Evolutionary conservation across 2,888 invertebrate genomes (phyloP).

Genomic region (Eristalis intricaria): DNA sequence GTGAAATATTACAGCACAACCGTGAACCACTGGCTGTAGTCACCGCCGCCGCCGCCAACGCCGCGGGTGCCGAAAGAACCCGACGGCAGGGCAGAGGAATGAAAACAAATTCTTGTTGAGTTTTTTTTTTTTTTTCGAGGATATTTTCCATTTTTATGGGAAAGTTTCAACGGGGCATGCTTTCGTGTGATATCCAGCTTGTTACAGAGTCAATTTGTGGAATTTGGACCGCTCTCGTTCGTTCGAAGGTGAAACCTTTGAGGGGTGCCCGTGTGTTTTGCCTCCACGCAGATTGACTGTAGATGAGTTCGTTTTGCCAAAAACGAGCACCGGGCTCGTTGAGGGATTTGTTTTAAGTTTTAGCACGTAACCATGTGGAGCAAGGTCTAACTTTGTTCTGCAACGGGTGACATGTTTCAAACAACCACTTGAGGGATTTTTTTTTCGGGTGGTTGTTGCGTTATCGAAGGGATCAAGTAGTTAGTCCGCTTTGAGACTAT

Average conservation of each 20-base stretch:
- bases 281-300: background rate
- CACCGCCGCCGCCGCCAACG: too few species aligned
- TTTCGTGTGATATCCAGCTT: constrained; percentile 10
- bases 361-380: background rate
- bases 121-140: background rate
- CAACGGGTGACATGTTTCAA: background rate
- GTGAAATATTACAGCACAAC: constrained; percentile 31
- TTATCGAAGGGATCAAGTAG: background rate
- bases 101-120: background rate
- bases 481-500: too few species aligned
- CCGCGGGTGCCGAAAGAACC: background rate
- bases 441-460: background rate
- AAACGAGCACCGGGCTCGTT: background rate
- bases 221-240: background rate
- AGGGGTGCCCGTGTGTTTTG: background rate
- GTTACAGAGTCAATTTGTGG: constrained; percentile 36
- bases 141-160: constrained; percentile 9
- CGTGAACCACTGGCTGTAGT: background rate
- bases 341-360: constrained; percentile 5
- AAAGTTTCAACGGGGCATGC: constrained; percentile 1
- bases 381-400: background rate
- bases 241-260: constrained; percentile 3
- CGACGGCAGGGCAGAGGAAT: background rate
- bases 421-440: background rate
- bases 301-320: background rate